Evolutionary conservation across 2,797 vertebrate species (phyloP).

Genomic region (Staurois parvus): DNA sequence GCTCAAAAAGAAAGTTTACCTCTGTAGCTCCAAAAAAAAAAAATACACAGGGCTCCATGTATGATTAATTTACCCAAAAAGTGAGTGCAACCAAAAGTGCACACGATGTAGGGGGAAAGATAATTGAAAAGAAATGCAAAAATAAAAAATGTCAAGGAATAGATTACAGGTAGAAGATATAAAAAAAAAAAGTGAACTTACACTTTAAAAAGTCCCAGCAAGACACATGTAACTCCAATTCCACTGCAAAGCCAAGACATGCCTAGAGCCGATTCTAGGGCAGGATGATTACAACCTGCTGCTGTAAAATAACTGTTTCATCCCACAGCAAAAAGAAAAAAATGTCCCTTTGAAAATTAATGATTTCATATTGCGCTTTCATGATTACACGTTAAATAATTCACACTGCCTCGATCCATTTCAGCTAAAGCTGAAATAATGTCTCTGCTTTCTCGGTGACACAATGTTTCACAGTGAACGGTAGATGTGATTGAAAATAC

Average conservation of each 20-base stretch:
- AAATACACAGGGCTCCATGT: too few species aligned
- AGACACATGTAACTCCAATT: not conserved
- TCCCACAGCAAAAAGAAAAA: not conserved
- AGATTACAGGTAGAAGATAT: too few species aligned
- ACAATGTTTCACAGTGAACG: not conserved
- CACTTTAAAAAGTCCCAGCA: too few species aligned
- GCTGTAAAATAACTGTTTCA: not conserved
- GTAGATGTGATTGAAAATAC: not conserved
- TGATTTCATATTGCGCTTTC: slow-evolving; percentile 15
- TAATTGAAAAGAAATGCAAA: too few species aligned
- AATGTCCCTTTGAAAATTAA: slow-evolving; percentile 7
- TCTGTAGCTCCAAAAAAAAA: too few species aligned
- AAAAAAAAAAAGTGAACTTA: too few species aligned
- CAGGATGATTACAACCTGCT: not conserved
- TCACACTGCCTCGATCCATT: not conserved
- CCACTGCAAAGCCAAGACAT: not conserved
- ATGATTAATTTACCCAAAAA: too few species aligned
- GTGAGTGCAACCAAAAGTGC: too few species aligned
- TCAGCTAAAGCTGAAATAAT: not conserved
- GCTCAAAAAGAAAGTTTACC: too few species aligned
- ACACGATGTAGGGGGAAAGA: too few species aligned
- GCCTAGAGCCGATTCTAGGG: not conserved
- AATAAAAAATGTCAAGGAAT: too few species aligned
- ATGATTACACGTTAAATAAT: slow-evolving; percentile 4
- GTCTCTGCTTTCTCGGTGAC: not conserved